Evolutionary conservation across 1,140 invertebrate genomes (phyloP).

Genomic region (Hylaeus volcanicus): DNA sequence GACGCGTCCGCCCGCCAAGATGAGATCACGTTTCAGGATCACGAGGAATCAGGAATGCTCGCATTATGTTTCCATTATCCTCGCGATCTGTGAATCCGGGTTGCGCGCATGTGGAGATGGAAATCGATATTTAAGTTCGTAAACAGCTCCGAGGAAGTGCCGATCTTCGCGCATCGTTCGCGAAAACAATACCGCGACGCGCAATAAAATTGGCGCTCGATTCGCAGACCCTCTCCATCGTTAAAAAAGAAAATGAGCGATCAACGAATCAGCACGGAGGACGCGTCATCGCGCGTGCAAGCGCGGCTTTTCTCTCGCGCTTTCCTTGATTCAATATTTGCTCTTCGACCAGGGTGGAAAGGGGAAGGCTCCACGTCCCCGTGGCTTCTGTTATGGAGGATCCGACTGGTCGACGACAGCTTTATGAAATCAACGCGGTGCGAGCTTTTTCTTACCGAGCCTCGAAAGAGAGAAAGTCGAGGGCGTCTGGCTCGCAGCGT

Average conservation of each 20-base stretch:
- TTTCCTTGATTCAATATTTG: constrained; percentile 60
- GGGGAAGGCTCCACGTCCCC: neutral
- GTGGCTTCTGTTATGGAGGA: constrained; percentile 48
- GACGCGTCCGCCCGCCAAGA: constrained; percentile 19
- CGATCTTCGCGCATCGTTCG: too few relatives aligned
- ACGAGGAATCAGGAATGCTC: neutral
- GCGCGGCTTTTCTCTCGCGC: constrained; percentile 39
- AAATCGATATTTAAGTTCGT: too few relatives aligned
- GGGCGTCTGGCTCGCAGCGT: neutral
- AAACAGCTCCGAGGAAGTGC: neutral
- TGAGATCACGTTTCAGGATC: constrained; percentile 54
- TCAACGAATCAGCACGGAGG: constrained; percentile 42
- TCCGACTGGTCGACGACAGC: constrained; percentile 52
- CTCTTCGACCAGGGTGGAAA: constrained; percentile 11
- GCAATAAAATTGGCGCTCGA: too few relatives aligned
- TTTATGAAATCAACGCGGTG: constrained; percentile 61
- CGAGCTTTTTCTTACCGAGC: constrained; percentile 26
- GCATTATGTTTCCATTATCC: neutral
- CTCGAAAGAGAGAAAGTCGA: constrained; percentile 47
- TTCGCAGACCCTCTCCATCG: too few relatives aligned
- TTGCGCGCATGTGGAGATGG: too few relatives aligned
- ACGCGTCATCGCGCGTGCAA: constrained; percentile 23
- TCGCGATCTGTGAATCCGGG: too few relatives aligned
- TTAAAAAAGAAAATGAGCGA: constrained; percentile 35
- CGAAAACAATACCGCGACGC: too few relatives aligned